Conservation (phyloP, 92 coral and sea anemone species). For the Montipora capitata region DNA sequence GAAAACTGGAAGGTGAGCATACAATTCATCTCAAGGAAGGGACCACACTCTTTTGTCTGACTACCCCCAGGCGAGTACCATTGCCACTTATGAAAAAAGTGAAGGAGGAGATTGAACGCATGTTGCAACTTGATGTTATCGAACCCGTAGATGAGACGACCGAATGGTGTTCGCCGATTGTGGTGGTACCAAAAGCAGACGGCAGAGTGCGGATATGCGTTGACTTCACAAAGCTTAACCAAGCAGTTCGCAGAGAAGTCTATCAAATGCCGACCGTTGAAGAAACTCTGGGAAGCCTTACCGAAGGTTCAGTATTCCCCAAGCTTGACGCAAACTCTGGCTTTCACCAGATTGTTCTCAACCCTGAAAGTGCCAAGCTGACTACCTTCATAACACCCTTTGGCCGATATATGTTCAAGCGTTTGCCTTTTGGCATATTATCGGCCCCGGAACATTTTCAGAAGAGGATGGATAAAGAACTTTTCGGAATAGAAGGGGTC, state of each 20-base stretch:
- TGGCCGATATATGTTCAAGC: slow-evolving; percentile 64
- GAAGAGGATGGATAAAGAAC: slow-evolving; percentile 66
- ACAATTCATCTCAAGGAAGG: slow-evolving; percentile 53
- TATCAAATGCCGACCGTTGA: slow-evolving; percentile 69
- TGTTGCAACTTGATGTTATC: slow-evolving; percentile 25
- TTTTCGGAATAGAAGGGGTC: slow-evolving; percentile 64
- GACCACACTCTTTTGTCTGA: slow-evolving; percentile 60
- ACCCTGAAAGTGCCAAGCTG: slow-evolving; percentile 44
- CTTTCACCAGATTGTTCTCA: slow-evolving; percentile 66
- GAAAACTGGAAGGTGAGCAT: slow-evolving; percentile 59
- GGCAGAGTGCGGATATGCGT: slow-evolving; percentile 56
- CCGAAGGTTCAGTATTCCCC: slow-evolving; percentile 56
- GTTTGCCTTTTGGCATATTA: slow-evolving; percentile 53
- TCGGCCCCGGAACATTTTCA: slow-evolving; percentile 68
- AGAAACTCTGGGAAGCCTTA: slow-evolving; percentile 60
- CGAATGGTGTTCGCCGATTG: slow-evolving; percentile 64
- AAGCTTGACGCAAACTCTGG: slow-evolving; percentile 81
- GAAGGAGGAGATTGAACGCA: slow-evolving; percentile 52
- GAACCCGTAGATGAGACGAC: slow-evolving; percentile 59
- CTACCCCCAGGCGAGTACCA: slow-evolving; percentile 61
- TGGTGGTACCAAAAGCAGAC: slow-evolving; percentile 68
- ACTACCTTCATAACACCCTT: slow-evolving; percentile 45
- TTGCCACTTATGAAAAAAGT: slow-evolving; percentile 52
- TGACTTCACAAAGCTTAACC: slow-evolving; percentile 61
- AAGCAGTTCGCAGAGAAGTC: slow-evolving; percentile 51